phyloP scores from a whole-genome alignment of 2,797 vertebrate species.

The Neosilurus mollespiculum region DNA sequence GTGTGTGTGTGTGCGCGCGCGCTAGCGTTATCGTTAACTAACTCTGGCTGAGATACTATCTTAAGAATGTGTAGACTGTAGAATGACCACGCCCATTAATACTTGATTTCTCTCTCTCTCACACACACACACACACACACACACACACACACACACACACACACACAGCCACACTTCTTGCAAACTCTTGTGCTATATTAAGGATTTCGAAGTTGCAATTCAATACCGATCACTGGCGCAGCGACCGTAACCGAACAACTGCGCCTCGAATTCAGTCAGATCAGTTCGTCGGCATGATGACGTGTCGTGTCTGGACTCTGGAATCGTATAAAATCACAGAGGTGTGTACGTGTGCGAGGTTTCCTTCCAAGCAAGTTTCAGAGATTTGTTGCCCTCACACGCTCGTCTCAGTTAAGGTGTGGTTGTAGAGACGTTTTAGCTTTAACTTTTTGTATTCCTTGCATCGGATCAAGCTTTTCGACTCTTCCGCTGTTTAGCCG shows the following conservation, averaged over 20 bases:
- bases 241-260: not conserved
- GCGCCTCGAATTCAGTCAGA: slow-evolving; percentile 1
- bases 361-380: not conserved
- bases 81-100: not conserved
- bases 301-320: not conserved
- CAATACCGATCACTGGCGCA: slow-evolving; percentile 16
- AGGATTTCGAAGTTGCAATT: slow-evolving; percentile 26
- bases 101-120: not conserved
- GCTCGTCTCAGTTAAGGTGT: not conserved
- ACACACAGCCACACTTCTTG: not conserved
- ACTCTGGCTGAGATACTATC: slow-evolving; percentile 11
- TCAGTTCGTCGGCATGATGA: not conserved
- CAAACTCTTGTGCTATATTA: slow-evolving; percentile 38
- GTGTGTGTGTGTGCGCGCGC: not conserved
- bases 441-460: not conserved
- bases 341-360: not conserved
- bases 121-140: slow-evolving; percentile 22
- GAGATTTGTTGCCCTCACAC: slow-evolving; percentile 1
- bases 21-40: not conserved
- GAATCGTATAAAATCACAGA: not conserved
- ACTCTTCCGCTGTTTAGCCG: not conserved
- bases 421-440: not conserved
- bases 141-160: slow-evolving; percentile 12
- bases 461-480: not conserved
- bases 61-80: slow-evolving; percentile 29